A percentile compares a stretch with the other conserved stretches of the same genome.
These are phyloP conservation scores for Chelon labrosus DNA, from an alignment of 2,797 vertebrate genomes.

Conservation along the genomic window DNA sequence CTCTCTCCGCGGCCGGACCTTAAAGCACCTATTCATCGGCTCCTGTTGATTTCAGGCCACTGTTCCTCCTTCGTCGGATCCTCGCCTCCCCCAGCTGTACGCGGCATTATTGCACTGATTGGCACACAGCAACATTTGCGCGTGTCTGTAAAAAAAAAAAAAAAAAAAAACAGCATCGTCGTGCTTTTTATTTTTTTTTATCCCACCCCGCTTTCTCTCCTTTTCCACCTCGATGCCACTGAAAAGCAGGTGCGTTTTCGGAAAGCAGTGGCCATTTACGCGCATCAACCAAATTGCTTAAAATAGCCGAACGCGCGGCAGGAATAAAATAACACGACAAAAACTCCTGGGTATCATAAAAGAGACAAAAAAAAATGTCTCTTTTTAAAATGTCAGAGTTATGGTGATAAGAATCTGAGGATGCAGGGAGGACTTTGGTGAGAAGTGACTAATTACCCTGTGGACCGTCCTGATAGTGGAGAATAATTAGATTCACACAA, in stretches of 20 bases:
- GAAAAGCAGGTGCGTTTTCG: slow-evolving; percentile 49
- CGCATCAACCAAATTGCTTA: slow-evolving; percentile 40
- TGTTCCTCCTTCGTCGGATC: slow-evolving; percentile 30
- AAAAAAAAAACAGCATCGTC: no score
- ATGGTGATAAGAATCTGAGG: slow-evolving; percentile 77
- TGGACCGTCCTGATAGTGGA: slow-evolving; percentile 80
- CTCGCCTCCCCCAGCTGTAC: slow-evolving; percentile 32
- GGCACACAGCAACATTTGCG: slow-evolving; percentile 43
- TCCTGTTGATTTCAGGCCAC: slow-evolving; percentile 43
- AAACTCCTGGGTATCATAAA: slow-evolving; percentile 41
- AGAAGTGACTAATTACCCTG: slow-evolving; percentile 83
- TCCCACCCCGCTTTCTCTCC: not conserved
- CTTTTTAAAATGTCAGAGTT: slow-evolving; percentile 76
- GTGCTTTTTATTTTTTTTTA: not conserved
- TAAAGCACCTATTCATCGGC: slow-evolving; percentile 39
- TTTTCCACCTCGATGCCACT: slow-evolving; percentile 7
- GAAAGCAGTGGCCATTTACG: slow-evolving; percentile 43
- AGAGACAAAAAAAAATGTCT: slow-evolving; percentile 61
- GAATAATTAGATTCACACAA: slow-evolving; percentile 84
- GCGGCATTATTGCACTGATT: slow-evolving; percentile 49
- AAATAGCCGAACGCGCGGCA: slow-evolving; percentile 23
- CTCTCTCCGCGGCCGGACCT: slow-evolving; percentile 32
- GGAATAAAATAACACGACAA: slow-evolving; percentile 13
- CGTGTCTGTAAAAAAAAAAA: slow-evolving; percentile 42
- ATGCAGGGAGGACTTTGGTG: slow-evolving; percentile 79